Conservation (phyloP, 2,888 invertebrate genomes). For the Atherix ibis region DNA sequence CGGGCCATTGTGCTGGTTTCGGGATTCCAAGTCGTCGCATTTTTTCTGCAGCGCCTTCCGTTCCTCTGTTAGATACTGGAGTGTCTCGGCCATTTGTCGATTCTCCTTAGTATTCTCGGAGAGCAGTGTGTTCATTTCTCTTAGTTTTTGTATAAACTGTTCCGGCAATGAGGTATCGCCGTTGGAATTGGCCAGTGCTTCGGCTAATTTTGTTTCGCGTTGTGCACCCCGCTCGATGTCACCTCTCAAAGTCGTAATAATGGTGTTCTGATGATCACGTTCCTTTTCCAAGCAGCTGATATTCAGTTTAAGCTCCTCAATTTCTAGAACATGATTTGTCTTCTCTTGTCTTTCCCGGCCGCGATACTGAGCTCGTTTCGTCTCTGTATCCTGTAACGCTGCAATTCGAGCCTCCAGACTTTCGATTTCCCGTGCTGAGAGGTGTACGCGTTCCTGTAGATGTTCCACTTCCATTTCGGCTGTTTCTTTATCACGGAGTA, state of each 20-base stretch:
- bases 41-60: slow-evolving; percentile 34
- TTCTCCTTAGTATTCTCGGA: slow-evolving; percentile 37
- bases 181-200: slow-evolving; percentile 23
- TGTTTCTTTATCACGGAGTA: slow-evolving; percentile 26
- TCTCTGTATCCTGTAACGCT: slow-evolving; percentile 28
- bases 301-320: slow-evolving; percentile 24
- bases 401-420: slow-evolving; percentile 35
- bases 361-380: slow-evolving; percentile 22
- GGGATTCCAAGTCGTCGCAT: slow-evolving; percentile 31
- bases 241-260: slow-evolving; percentile 22
- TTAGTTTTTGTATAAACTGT: slow-evolving; percentile 31
- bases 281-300: slow-evolving; percentile 19
- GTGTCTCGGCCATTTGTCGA: slow-evolving; percentile 34
- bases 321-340: slow-evolving; percentile 23
- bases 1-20: slow-evolving; percentile 10
- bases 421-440: slow-evolving; percentile 32
- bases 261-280: slow-evolving; percentile 21
- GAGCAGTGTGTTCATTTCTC: slow-evolving; percentile 37
- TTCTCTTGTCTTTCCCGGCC: slow-evolving; percentile 27
- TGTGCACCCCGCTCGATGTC: slow-evolving; percentile 28
- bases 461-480: slow-evolving; percentile 27
- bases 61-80: slow-evolving; percentile 33
- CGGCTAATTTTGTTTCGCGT: slow-evolving; percentile 27
- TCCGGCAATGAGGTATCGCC: slow-evolving; percentile 25
- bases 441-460: slow-evolving; percentile 25